Conservation (phyloP, 2,113 vertebrate genomes). For the Amblyopsis rosae region DNA sequence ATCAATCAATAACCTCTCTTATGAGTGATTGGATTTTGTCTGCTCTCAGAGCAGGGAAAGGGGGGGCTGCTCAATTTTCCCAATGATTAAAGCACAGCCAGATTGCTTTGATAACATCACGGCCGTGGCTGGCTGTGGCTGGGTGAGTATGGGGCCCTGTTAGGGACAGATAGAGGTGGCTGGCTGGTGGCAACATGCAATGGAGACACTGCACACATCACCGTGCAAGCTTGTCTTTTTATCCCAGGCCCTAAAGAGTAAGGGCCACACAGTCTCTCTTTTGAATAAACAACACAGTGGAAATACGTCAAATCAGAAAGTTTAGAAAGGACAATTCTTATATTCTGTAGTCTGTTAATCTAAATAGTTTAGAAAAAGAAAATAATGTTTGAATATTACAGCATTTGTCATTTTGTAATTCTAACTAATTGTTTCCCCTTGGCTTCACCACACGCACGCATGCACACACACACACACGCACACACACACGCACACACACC, state of each 20-base stretch:
- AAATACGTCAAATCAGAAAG: no score
- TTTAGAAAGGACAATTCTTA: no score
- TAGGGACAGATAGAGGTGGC: slow-evolving; percentile 68
- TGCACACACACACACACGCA: neutral
- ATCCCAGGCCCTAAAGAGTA: no score
- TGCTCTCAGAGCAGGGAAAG: slow-evolving; percentile 53
- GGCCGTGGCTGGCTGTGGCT: slow-evolving; percentile 76
- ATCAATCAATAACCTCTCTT: slow-evolving; percentile 83
- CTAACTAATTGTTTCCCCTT: slow-evolving; percentile 31
- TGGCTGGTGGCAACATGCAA: slow-evolving; percentile 28
- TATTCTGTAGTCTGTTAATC: no score
- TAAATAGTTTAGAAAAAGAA: neutral
- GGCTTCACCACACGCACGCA: no score
- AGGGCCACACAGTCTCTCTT: no score
- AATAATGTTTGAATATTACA: slow-evolving; percentile 18
- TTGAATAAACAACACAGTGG: no score
- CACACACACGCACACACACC: neutral
- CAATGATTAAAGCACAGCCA: slow-evolving; percentile 82
- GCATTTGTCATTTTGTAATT: slow-evolving; percentile 39
- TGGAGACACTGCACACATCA: slow-evolving; percentile 31
- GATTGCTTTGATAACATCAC: slow-evolving; percentile 84
- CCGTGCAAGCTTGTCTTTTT: neutral
- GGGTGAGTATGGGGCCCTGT: slow-evolving; percentile 72
- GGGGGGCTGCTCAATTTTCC: slow-evolving; percentile 77
- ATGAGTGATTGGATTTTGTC: slow-evolving; percentile 83